These are phyloP conservation scores for Cheilinus undulatus DNA, from an alignment of 2,113 vertebrate genomes.

Conservation along the genomic window DNA sequence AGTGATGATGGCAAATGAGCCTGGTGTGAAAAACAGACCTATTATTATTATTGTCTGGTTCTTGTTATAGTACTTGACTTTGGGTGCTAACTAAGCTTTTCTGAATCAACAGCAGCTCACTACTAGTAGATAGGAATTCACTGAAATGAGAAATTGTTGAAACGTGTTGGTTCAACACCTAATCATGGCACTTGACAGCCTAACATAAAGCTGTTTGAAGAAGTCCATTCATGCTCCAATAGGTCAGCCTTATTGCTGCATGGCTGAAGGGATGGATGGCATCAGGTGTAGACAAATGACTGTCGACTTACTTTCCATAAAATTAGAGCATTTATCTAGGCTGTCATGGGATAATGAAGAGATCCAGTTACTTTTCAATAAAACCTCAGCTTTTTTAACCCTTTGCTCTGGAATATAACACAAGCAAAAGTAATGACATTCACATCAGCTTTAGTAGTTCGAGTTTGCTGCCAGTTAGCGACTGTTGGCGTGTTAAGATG, in stretches of 20 bases:
- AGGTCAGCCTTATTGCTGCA: not conserved
- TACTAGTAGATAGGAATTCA: not conserved
- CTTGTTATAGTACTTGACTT: constrained; percentile 6
- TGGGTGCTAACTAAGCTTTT: constrained; percentile 19
- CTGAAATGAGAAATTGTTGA: not conserved
- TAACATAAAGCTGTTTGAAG: not conserved
- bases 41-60: not conserved
- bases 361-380: no score
- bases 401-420: no score
- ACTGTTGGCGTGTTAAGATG: no score
- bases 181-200: not conserved
- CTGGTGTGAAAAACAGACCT: constrained; percentile 17
- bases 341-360: no score
- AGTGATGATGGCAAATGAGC: constrained; percentile 30
- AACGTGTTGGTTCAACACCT: constrained; percentile 11
- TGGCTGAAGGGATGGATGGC: no score
- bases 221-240: not conserved
- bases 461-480: no score
- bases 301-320: no score
- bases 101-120: constrained; percentile 10
- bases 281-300: no score
- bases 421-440: no score
- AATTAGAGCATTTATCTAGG: no score
- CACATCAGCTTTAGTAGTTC: no score
- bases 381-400: no score